These are phyloP conservation scores for Neodiprion pinetum DNA, from an alignment of 1,140 invertebrate species.

Conservation along the genomic window DNA sequence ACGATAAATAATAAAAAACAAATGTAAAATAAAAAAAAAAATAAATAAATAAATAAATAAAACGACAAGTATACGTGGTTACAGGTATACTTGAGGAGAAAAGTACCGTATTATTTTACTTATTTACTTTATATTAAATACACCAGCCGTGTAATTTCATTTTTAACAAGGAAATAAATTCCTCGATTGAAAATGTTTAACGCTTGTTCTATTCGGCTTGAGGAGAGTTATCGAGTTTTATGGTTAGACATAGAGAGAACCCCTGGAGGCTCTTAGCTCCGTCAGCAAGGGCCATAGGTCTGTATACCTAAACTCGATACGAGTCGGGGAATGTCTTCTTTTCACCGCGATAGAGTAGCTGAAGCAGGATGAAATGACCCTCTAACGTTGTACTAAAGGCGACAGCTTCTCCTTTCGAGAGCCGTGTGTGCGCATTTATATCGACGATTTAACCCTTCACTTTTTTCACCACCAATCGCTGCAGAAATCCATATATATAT, in stretches of 20 bases:
- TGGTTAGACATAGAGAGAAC: background rate
- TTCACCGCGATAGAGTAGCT: background rate
- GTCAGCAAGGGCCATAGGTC: constrained; percentile 1
- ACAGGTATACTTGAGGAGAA: too few relatives aligned
- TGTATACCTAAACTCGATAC: background rate
- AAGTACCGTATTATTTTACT: too few relatives aligned
- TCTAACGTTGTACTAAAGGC: background rate
- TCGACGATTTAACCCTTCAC: constrained; percentile 4
- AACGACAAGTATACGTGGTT: too few relatives aligned
- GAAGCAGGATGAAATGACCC: background rate
- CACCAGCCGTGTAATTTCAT: too few relatives aligned
- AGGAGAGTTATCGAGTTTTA: too few relatives aligned
- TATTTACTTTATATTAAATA: too few relatives aligned
- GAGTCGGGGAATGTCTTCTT: background rate
- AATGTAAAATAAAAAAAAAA: background rate
- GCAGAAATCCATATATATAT: too few relatives aligned
- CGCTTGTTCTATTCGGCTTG: too few relatives aligned
- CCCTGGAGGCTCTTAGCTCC: background rate
- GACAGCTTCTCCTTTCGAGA: background rate
- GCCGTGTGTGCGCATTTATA: background rate
- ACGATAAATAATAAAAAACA: background rate
- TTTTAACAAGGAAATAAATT: too few relatives aligned
- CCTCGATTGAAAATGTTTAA: too few relatives aligned
- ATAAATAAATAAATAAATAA: too few relatives aligned
- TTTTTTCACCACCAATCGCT: background rate